phyloP scores from a whole-genome alignment of 2,888 invertebrate species.

The Cryptocephalus primarius region DNA sequence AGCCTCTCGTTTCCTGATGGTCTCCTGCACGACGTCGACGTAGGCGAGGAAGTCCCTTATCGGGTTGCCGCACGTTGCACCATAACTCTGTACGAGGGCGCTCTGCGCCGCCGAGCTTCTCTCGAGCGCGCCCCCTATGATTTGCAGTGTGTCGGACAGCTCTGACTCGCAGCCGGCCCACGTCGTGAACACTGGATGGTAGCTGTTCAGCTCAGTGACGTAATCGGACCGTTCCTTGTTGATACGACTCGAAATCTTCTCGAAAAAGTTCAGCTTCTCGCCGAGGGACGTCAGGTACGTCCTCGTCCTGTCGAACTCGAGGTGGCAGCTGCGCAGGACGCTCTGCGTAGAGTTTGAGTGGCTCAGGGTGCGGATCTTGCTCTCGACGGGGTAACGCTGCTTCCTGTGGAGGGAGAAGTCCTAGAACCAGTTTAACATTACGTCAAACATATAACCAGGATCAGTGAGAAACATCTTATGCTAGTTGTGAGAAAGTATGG shows the following conservation, averaged over 20 bases:
- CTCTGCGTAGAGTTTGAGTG: conserved; percentile 28
- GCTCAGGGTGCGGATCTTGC: conserved; percentile 33
- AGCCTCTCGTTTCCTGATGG: conserved; percentile 49
- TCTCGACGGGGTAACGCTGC: conserved; percentile 42
- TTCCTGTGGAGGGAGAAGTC: conserved; percentile 53
- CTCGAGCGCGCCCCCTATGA: conserved; percentile 39
- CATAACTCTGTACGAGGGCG: conserved; percentile 35
- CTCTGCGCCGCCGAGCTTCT: conserved; percentile 41
- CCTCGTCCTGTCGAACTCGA: conserved; percentile 52
- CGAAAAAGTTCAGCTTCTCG: conserved; percentile 51
- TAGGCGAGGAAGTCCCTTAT: conserved; percentile 54
- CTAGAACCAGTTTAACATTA: conserved; percentile 29
- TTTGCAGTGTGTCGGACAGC: conserved; percentile 37
- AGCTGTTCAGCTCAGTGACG: conserved; percentile 43
- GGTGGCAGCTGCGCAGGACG: conserved; percentile 44
- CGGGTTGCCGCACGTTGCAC: conserved; percentile 36
- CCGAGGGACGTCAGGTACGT: conserved; percentile 48
- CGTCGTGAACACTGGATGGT: conserved; percentile 49
- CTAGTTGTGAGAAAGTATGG: too few species aligned
- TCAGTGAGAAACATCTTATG: too few species aligned
- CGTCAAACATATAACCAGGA: neutral
- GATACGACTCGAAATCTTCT: conserved; percentile 52
- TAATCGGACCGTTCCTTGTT: conserved; percentile 51
- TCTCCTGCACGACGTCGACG: conserved; percentile 56
- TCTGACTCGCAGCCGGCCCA: conserved; percentile 54